Evolutionary conservation across 2,113 vertebrate species (phyloP).

Genomic region (Drymodes brunneopygia): DNA sequence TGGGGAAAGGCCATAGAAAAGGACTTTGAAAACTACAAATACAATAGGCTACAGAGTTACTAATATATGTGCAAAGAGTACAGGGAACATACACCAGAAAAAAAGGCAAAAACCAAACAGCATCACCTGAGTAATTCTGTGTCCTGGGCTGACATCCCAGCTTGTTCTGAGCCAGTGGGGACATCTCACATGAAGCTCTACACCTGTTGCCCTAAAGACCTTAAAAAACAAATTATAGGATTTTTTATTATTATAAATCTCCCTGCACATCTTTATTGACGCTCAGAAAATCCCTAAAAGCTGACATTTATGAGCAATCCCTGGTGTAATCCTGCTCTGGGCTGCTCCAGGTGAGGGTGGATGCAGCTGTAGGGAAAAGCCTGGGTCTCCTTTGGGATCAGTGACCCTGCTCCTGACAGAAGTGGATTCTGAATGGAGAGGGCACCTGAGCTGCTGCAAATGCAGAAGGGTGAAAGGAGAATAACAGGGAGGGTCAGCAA

Average conservation of each 20-base stretch:
- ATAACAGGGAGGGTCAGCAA: not conserved
- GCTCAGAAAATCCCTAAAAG: not conserved
- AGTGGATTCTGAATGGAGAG: not conserved
- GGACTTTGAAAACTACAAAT: no score
- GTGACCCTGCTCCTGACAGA: not conserved
- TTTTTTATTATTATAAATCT: not conserved
- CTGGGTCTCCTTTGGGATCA: not conserved
- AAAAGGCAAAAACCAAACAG: no score
- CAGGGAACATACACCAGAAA: no score
- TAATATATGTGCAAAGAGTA: no score
- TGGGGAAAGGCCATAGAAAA: no score
- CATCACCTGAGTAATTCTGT: not conserved
- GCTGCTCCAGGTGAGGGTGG: not conserved
- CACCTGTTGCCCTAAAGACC: not conserved
- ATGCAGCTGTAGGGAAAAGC: not conserved
- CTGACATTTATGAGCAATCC: not conserved
- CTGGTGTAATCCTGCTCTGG: not conserved
- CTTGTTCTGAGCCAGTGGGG: not conserved
- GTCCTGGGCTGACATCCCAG: not conserved
- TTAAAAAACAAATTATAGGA: accelerated
- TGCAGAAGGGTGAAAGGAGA: not conserved
- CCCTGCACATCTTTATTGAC: not conserved
- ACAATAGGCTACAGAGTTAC: no score
- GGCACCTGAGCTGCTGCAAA: not conserved
- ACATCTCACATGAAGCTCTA: not conserved